These are phyloP conservation scores for Neoitamus cyanurus DNA, from an alignment of 2,888 invertebrate species.

Conservation along the genomic window DNA sequence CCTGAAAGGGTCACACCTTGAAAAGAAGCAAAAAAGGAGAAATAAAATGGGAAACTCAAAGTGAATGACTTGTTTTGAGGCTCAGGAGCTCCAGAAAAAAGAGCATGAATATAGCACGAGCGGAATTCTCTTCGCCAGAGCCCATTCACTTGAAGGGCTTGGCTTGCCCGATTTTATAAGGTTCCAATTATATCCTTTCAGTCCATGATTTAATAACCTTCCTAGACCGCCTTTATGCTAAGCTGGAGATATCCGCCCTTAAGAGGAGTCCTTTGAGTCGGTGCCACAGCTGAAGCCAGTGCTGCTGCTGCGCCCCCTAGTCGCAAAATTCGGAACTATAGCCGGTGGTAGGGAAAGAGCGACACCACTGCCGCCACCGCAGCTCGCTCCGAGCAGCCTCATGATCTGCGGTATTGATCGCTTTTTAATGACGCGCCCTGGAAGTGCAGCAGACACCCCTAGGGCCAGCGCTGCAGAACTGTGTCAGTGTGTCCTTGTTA, in stretches of 20 bases:
- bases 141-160: slow-evolving; percentile 9
- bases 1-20: background rate
- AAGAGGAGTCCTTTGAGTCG: background rate
- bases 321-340: background rate
- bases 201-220: slow-evolving; percentile 35
- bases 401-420: slow-evolving; percentile 29
- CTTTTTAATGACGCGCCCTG: slow-evolving; percentile 38
- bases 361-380: background rate
- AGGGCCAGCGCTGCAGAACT: background rate
- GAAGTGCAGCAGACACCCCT: slow-evolving; percentile 19
- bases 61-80: background rate
- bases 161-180: slow-evolving; percentile 36
- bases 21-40: background rate
- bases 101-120: background rate
- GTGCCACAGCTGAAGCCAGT: background rate
- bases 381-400: background rate
- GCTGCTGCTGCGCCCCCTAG: background rate
- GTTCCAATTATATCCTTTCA: slow-evolving; percentile 43
- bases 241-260: slow-evolving; percentile 17
- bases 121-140: background rate
- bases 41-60: background rate
- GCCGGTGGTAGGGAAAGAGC: background rate
- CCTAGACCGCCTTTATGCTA: slow-evolving; percentile 2
- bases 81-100: background rate
- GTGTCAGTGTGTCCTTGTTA: slow-evolving; percentile 40